These are phyloP conservation scores for Spilogale gracilis DNA, from an alignment of 2,113 vertebrate species.

Conservation along the genomic window DNA sequence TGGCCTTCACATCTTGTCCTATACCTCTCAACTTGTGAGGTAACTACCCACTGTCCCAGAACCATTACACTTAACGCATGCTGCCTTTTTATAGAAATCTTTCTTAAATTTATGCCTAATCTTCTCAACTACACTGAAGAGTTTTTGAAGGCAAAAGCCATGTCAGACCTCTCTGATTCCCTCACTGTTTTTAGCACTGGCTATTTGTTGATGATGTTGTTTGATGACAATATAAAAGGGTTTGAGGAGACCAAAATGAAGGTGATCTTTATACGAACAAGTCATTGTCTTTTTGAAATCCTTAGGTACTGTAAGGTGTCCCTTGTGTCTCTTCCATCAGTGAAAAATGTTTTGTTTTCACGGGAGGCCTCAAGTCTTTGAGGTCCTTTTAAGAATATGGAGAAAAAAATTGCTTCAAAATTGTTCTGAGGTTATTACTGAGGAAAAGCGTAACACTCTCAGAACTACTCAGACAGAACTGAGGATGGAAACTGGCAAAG, in stretches of 20 bases:
- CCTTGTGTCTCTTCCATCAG: not conserved
- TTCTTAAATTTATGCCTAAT: not conserved
- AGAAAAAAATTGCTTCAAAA: conserved; percentile 67
- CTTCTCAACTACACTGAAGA: not conserved
- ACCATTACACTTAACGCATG: not conserved
- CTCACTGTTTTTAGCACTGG: not conserved
- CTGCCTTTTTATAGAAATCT: not conserved
- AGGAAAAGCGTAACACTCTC: not conserved
- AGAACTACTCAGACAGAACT: conserved; percentile 48
- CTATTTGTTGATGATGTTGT: not conserved
- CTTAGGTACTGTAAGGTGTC: not conserved
- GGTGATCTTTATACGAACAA: not conserved
- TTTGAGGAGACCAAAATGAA: not conserved
- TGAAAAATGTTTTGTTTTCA: conserved; percentile 58
- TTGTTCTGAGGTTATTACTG: conserved; percentile 39
- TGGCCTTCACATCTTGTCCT: not conserved
- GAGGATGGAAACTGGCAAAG: not conserved
- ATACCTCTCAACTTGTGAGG: not conserved
- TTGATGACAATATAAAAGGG: not conserved
- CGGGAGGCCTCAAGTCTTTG: conserved; percentile 8
- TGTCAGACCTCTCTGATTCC: not conserved
- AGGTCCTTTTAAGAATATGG: conserved; percentile 60
- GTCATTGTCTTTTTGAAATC: conserved; percentile 21
- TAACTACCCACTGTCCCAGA: not conserved
- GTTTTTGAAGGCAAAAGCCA: not conserved